Evolutionary conservation across 1,140 invertebrate genomes (phyloP), one percentile per base, ranked within the genome.

Genomic region (Tetramorium alpestre): DNA sequence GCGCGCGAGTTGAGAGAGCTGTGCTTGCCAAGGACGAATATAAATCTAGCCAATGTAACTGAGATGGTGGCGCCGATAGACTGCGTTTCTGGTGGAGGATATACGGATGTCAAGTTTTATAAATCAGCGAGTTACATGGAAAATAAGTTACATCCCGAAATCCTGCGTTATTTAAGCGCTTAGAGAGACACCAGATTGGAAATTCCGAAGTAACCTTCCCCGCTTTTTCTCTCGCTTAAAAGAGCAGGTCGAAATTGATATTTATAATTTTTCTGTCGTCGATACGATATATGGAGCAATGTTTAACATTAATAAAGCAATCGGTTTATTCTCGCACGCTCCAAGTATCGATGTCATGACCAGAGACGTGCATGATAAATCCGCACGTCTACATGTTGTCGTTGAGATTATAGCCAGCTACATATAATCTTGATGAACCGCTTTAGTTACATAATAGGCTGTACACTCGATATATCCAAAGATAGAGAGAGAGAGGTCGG

Each of bases 21-120:
- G 47, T 25, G 62, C 76, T 90, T 89, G 89, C 84, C 89, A 90
- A 90, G 88, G 89, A 85, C 86, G 76, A 54, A 28, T 49, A 76
- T 90, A 90, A 90, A 90, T 90, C 76, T 47, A 47, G 13, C 44
- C 58, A 41, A 22, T 25, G 77, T 47, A 58, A 54, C 60, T 2
- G 65, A 13, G 72, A 47, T 58, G 60, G 60, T 49, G 60, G 60
- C 41, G 80, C 25, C 86, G 56, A 56, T 88, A 80, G 72, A 85
- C 67, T 70, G 73, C 87, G 80, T 87, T 86, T 82, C 47, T 58
- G 41, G 6, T 44, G 16, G 13, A 28, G 8, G 18, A 49, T 54
- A 56, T 70, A 81, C 22, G 78, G 16, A 70, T 8, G 49, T 64
- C 49, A 33, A 11, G 10, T 58, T n/a, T 56, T 56, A 16, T 28